Percentiles rank a stretch among this genome's conserved stretches.
Evolutionary conservation across 2,888 invertebrate genomes (phyloP).

Genomic region (Andrena hattorfiana): DNA sequence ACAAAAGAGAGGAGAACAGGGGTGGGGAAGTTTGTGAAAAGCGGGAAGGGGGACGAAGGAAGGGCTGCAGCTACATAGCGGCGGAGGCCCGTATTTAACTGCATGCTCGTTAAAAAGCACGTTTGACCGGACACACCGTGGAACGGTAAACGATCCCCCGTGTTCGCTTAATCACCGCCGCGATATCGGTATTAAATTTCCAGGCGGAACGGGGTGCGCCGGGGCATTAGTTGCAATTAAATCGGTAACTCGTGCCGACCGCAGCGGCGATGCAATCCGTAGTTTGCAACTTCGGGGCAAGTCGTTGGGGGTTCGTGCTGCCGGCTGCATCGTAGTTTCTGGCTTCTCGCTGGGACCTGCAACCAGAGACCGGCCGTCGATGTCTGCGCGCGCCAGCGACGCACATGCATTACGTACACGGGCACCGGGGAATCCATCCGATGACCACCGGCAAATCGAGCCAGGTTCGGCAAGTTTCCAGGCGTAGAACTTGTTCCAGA

Average conservation of each 20-base stretch:
- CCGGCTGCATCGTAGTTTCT: conserved; percentile 42
- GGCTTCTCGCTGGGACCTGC: conserved; percentile 21
- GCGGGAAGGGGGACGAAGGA: no score
- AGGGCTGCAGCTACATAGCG: no score
- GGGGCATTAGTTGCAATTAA: conserved; percentile 68
- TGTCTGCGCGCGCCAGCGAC: conserved; percentile 19
- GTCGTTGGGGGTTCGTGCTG: conserved; percentile 64
- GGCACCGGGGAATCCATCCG: background rate
- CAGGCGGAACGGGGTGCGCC: conserved; percentile 8
- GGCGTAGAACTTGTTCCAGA: conserved; percentile 36
- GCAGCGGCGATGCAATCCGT: conserved; percentile 68
- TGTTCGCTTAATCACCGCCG: conserved; percentile 45
- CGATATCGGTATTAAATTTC: conserved; percentile 61
- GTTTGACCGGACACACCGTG: background rate
- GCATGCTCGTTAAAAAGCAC: background rate
- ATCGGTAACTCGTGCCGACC: conserved; percentile 54
- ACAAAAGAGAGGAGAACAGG: no score
- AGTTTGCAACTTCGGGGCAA: conserved; percentile 73
- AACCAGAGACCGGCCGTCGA: conserved; percentile 11
- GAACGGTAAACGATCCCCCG: background rate
- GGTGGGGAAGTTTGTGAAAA: no score
- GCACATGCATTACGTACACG: background rate
- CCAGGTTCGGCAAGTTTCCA: conserved; percentile 26
- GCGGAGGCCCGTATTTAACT: background rate
- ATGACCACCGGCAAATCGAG: conserved; percentile 28